Evolutionary conservation across 1,140 invertebrate species (phyloP).

Genomic region (Neocloeon triangulifer): DNA sequence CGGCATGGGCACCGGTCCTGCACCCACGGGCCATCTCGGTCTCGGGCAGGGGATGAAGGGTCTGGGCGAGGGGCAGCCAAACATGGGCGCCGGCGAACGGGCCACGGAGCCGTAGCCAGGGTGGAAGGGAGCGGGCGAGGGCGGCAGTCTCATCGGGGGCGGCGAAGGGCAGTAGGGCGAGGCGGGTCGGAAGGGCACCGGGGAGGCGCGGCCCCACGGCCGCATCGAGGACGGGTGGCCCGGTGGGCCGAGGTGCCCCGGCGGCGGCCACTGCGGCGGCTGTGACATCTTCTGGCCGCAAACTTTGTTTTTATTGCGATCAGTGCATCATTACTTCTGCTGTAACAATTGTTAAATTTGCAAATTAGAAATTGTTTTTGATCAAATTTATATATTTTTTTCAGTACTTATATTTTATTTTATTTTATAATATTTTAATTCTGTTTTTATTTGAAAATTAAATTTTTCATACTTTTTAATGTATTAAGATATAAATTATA

Average conservation of each 20-base stretch:
- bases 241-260: slow-evolving; percentile 20
- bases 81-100: slow-evolving; percentile 20
- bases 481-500: too few relatives aligned
- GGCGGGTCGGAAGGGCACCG: slow-evolving; percentile 9
- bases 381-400: too few relatives aligned
- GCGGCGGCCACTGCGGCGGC: slow-evolving; percentile 18
- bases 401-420: too few relatives aligned
- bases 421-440: too few relatives aligned
- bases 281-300: too few relatives aligned
- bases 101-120: slow-evolving; percentile 16
- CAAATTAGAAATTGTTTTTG: too few relatives aligned
- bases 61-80: slow-evolving; percentile 14
- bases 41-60: slow-evolving; percentile 30
- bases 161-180: slow-evolving; percentile 10
- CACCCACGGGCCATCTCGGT: slow-evolving; percentile 31
- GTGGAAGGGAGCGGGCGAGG: slow-evolving; percentile 3
- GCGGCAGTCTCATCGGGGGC: slow-evolving; percentile 10
- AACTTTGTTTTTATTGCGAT: too few relatives aligned
- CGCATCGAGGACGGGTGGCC: slow-evolving; percentile 30
- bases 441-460: too few relatives aligned
- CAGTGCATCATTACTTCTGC: too few relatives aligned
- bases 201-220: slow-evolving; percentile 13
- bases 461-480: too few relatives aligned
- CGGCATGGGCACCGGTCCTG: slow-evolving; percentile 19
- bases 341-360: too few relatives aligned